Percentiles rank a stretch among this genome's conserved stretches.
Evolutionary conservation across 2,113 vertebrate genomes (phyloP).

Genomic region (Etheostoma spectabile): DNA sequence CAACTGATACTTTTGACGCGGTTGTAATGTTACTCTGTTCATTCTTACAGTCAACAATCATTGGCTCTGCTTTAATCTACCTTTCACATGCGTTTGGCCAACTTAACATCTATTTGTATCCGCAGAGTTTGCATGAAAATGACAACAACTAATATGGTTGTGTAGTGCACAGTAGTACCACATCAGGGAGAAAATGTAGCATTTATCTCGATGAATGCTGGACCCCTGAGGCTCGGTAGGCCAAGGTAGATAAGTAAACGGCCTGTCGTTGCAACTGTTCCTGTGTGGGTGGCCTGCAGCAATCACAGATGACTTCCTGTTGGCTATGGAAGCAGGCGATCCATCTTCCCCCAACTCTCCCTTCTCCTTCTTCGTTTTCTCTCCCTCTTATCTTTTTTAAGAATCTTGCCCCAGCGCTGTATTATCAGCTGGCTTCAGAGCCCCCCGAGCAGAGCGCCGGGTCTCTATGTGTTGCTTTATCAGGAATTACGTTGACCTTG

Average conservation of each 20-base stretch:
- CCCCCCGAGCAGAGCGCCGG: conserved; percentile 55
- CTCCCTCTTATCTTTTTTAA: conserved; percentile 64
- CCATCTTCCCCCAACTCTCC: conserved; percentile 50
- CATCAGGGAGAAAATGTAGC: conserved; percentile 15
- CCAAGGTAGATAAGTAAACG: conserved; percentile 69
- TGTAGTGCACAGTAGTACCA: neutral
- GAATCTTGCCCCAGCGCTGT: conserved; percentile 56
- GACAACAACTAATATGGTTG: neutral
- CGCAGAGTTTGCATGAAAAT: neutral
- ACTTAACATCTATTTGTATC: neutral
- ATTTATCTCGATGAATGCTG: conserved; percentile 68
- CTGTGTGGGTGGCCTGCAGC: conserved; percentile 72
- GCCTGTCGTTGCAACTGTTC: conserved; percentile 57
- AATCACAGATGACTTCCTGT: conserved; percentile 66
- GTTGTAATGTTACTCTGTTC: neutral
- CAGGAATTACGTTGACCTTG: conserved; percentile 79
- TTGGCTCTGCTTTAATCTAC: neutral
- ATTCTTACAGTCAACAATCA: neutral
- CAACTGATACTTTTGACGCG: neutral
- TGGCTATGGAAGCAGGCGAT: conserved; percentile 54
- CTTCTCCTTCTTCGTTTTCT: conserved; percentile 25
- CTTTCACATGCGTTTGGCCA: neutral
- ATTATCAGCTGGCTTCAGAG: conserved; percentile 77
- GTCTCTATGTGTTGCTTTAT: conserved; percentile 72
- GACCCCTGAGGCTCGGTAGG: conserved; percentile 52